Conservation (phyloP, 2,113 vertebrate species). For the Lathamus discolor region DNA sequence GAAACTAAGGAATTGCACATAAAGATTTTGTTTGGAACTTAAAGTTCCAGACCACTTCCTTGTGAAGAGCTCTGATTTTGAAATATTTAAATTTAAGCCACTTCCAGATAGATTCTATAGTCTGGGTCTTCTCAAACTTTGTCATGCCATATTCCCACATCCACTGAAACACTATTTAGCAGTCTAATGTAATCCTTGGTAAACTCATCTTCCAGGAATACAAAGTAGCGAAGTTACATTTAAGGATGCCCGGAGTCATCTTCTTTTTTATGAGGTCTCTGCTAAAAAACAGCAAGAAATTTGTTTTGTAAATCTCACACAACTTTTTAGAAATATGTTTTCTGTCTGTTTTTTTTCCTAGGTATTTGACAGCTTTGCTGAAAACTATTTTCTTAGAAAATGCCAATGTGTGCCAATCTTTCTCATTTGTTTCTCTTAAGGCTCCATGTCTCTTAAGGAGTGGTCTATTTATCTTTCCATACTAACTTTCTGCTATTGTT, state of each 20-base stretch:
- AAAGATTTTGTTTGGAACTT: not conserved
- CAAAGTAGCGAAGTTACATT: not conserved
- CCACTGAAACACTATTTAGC: not conserved
- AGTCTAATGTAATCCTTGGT: not conserved
- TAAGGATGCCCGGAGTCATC: not conserved
- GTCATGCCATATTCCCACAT: not conserved
- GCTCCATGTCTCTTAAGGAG: not conserved
- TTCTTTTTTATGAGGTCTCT: not conserved
- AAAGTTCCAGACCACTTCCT: not conserved
- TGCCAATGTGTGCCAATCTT: not conserved
- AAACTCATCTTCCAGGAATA: not conserved
- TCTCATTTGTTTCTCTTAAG: not conserved
- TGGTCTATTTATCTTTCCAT: not conserved
- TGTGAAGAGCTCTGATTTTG: not conserved
- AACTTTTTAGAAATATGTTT: not conserved
- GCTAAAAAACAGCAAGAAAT: not conserved
- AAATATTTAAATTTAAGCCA: not conserved
- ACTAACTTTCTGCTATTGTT: not conserved
- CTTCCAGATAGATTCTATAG: not conserved
- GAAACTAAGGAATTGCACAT: not conserved
- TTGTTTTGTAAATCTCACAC: not conserved
- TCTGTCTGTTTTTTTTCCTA: not conserved
- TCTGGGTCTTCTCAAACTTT: not conserved
- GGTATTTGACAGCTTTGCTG: not conserved
- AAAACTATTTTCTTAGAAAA: not conserved